Percentiles rank a stretch among this genome's conserved stretches.
phyloP scores from a whole-genome alignment of 2,888 invertebrate species.

The Caenorhabditis macrosperma region DNA sequence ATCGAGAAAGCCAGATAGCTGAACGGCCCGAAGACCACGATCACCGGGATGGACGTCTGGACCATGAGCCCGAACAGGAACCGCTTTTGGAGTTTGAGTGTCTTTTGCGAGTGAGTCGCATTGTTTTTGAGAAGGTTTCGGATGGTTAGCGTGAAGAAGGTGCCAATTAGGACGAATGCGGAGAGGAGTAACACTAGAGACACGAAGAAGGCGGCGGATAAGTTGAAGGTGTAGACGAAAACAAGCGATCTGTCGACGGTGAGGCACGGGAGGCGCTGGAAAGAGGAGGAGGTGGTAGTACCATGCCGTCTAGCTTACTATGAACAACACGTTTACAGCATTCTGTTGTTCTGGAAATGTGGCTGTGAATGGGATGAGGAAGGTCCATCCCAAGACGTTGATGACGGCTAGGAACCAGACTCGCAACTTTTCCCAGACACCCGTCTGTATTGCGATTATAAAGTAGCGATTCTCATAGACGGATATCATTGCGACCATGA shows the following conservation, averaged over 20 bases:
- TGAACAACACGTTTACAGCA: too few species aligned
- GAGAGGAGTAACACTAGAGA: neutral
- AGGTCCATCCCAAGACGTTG: neutral
- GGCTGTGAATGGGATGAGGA: neutral
- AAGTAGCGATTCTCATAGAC: neutral
- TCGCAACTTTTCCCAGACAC: neutral
- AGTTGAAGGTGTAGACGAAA: constrained; percentile 3
- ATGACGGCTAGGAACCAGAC: neutral
- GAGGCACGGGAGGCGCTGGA: neutral
- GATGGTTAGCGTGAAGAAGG: neutral
- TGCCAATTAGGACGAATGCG: neutral
- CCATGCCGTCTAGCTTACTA: too few species aligned
- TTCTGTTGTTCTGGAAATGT: neutral
- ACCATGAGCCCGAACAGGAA: neutral
- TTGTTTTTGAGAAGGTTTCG: neutral
- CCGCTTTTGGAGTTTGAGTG: neutral
- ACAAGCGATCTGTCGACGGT: neutral
- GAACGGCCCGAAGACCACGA: neutral
- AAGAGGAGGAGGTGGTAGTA: neutral
- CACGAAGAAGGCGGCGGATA: neutral
- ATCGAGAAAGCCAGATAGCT: neutral
- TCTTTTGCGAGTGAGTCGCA: neutral
- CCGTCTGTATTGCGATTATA: neutral
- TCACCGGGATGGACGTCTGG: neutral
- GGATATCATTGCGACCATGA: neutral